Conservation (phyloP, 2,888 invertebrate genomes). For the Minunthozetes semirufus region DNA sequence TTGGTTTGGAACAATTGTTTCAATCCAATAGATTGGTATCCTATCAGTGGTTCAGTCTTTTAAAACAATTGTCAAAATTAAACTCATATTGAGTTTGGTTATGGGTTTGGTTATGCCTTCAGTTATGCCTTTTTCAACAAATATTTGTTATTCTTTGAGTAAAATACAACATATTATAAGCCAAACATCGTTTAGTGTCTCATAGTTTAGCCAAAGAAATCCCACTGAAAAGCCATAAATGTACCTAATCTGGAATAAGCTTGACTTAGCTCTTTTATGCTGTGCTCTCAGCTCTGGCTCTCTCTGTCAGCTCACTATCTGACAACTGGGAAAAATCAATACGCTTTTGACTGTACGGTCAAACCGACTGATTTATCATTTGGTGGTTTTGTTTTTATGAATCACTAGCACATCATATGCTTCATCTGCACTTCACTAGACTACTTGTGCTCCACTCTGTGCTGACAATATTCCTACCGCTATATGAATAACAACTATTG, state of each 20-base stretch:
- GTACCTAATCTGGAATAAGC: constrained; percentile 28
- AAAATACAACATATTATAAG: constrained; percentile 12
- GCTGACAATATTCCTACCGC: background rate
- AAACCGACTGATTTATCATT: constrained; percentile 26
- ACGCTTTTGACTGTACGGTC: constrained; percentile 25
- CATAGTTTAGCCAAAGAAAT: background rate
- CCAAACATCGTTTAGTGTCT: constrained; percentile 26
- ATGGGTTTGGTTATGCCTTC: background rate
- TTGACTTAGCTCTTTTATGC: background rate
- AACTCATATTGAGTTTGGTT: constrained; percentile 6
- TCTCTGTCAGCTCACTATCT: background rate
- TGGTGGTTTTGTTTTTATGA: constrained; percentile 30
- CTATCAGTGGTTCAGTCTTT: constrained; percentile 8
- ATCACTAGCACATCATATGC: constrained; percentile 25
- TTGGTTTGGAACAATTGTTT: constrained; percentile 30
- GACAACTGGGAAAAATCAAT: constrained; percentile 4
- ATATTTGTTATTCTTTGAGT: background rate
- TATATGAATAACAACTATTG: background rate
- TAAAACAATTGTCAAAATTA: constrained; percentile 30
- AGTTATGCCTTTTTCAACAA: background rate
- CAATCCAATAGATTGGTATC: constrained; percentile 22
- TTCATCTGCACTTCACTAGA: background rate
- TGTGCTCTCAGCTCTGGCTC: constrained; percentile 16
- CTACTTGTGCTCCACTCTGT: background rate
- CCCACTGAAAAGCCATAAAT: constrained; percentile 30